phyloP scores from a whole-genome alignment of 2,113 vertebrate species.

The Tenebrosternarchus preto region DNA sequence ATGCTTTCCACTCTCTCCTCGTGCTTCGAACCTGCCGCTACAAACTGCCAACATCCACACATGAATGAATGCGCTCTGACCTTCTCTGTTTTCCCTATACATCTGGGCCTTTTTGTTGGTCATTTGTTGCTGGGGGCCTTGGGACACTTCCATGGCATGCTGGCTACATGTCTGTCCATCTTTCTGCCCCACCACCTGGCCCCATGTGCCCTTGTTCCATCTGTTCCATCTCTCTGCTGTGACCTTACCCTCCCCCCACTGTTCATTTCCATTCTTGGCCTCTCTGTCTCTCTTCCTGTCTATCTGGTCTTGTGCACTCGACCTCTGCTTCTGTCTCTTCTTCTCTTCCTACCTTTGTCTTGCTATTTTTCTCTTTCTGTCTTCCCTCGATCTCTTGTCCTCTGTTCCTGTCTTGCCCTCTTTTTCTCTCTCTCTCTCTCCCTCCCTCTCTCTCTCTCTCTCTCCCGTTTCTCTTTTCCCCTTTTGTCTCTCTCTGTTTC shows the following conservation, averaged over 20 bases:
- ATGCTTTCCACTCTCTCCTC: no score
- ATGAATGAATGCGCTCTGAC: neutral
- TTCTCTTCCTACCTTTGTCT: neutral
- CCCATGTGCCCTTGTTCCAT: neutral
- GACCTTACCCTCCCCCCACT: neutral
- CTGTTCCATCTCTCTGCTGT: neutral
- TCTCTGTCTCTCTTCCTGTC: neutral
- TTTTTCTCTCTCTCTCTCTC: neutral
- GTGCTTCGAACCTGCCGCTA: neutral
- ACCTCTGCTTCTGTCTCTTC: neutral
- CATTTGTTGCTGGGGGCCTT: neutral
- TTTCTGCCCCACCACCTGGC: neutral
- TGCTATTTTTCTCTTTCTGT: no score
- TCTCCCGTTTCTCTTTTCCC: neutral
- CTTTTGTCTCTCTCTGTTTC: neutral
- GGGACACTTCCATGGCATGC: neutral
- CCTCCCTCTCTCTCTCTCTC: slow-evolving; percentile 3
- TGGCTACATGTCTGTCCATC: neutral
- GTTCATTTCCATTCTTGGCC: neutral
- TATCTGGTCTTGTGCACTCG: slow-evolving; percentile 6
- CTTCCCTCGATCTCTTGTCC: neutral
- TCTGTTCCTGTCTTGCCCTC: neutral
- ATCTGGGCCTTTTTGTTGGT: slow-evolving; percentile 10
- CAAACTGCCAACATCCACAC: neutral
- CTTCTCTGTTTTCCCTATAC: slow-evolving; percentile 6